These are phyloP conservation scores for Torymus auratus DNA, from an alignment of 2,888 invertebrate species.

Conservation along the genomic window DNA sequence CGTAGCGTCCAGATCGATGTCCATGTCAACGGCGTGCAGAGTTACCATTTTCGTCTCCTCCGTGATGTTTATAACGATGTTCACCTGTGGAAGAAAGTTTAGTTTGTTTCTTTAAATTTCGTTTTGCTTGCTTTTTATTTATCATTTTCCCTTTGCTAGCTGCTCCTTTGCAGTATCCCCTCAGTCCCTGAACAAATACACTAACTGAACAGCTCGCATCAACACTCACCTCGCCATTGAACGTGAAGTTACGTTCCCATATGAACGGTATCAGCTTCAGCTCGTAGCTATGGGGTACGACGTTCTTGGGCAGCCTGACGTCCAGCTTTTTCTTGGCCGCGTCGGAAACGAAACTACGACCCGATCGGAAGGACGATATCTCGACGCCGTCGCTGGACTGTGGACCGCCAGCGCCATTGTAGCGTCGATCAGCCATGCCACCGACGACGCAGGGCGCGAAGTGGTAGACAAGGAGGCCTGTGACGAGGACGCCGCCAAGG, in stretches of 20 bases:
- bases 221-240: constrained; percentile 80
- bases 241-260: constrained; percentile 86
- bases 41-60: constrained; percentile 83
- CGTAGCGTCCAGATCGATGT: constrained; percentile 80
- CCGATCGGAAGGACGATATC: constrained; percentile 13
- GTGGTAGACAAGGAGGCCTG: constrained; percentile 87
- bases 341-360: constrained; percentile 10
- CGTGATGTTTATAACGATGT: constrained; percentile 81
- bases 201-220: too few relatives aligned
- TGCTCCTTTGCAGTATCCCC: too few relatives aligned
- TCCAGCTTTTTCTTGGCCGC: constrained; percentile 76
- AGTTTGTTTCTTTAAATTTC: too few relatives aligned
- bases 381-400: constrained; percentile 44
- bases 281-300: constrained; percentile 84
- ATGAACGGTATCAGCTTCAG: constrained; percentile 86
- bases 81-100: constrained; percentile 74
- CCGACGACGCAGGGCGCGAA: constrained; percentile 83
- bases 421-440: constrained; percentile 61
- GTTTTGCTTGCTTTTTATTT: too few relatives aligned
- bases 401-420: constrained; percentile 7
- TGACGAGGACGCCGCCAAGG: constrained; percentile 82
- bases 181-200: too few relatives aligned
- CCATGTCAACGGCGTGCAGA: constrained; percentile 85
- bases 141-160: too few relatives aligned
- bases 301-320: constrained; percentile 83